These are phyloP conservation scores for Chaenocephalus aceratus DNA, from an alignment of 2,113 vertebrate species.

Conservation along the genomic window DNA sequence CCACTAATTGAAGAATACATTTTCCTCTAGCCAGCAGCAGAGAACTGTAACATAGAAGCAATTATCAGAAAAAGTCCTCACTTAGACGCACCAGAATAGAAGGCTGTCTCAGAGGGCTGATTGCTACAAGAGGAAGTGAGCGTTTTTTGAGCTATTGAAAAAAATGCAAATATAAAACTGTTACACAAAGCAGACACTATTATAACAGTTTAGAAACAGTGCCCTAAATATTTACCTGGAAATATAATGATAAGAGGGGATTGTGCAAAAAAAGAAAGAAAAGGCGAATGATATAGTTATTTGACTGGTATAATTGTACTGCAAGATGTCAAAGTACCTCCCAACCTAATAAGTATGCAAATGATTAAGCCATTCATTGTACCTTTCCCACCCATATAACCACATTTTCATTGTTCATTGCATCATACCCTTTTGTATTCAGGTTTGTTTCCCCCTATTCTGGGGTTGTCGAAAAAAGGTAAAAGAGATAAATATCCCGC, in stretches of 20 bases:
- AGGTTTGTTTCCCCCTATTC: background rate
- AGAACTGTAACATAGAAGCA: constrained; percentile 47
- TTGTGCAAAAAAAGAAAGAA: background rate
- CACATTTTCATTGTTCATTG: background rate
- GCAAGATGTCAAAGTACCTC: background rate
- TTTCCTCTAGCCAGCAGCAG: constrained; percentile 50
- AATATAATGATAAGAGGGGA: background rate
- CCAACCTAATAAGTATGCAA: background rate
- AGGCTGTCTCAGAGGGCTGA: constrained; percentile 15
- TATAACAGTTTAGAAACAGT: background rate
- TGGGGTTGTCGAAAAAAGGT: background rate
- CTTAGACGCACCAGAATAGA: constrained; percentile 29
- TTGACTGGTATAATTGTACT: background rate
- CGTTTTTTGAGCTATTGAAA: constrained; percentile 8
- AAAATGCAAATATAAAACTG: constrained; percentile 3
- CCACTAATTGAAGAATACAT: constrained; percentile 37
- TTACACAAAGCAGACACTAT: constrained; percentile 1
- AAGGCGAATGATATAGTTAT: background rate
- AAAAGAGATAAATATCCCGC: background rate
- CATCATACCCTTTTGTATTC: constrained; percentile 16
- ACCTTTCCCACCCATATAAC: background rate
- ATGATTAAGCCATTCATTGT: background rate
- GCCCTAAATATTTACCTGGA: background rate
- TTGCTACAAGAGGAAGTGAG: constrained; percentile 21
- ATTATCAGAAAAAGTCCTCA: constrained; percentile 48